A percentile compares a stretch with the other conserved stretches of the same genome.
phyloP scores from a whole-genome alignment of 2,797 vertebrate species.

The Mormyrops attenuatus region DNA sequence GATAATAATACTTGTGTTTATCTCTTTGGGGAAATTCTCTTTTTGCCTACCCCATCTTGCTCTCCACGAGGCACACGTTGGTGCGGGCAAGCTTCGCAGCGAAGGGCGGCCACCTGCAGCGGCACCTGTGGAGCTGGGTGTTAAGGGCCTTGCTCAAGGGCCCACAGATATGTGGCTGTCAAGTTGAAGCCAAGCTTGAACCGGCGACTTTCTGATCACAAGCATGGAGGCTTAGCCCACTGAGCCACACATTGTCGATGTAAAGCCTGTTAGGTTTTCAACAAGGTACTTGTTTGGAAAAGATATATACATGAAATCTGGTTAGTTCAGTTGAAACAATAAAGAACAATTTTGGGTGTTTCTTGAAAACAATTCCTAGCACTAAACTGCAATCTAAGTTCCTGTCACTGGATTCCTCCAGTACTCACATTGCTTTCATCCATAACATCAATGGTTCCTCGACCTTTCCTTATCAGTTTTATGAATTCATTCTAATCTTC shows the following conservation, averaged over 20 bases:
- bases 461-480: not conserved
- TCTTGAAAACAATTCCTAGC: not conserved
- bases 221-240: not conserved
- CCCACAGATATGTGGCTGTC: not conserved
- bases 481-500: not conserved
- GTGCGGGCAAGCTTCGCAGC: not conserved
- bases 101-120: not conserved
- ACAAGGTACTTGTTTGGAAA: not conserved
- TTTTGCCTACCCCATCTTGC: not conserved
- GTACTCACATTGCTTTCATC: not conserved
- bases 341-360: not conserved
- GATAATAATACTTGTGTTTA: not conserved
- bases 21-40: not conserved
- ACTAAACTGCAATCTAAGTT: not conserved
- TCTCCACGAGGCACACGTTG: not conserved
- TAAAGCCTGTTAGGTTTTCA: not conserved
- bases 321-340: not conserved
- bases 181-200: not conserved
- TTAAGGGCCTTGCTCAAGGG: not conserved
- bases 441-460: not conserved
- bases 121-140: not conserved
- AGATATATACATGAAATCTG: not conserved
- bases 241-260: not conserved
- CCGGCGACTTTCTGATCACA: not conserved
- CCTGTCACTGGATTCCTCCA: not conserved